These are phyloP conservation scores for Smittia aterrima DNA, from an alignment of 2,888 invertebrate genomes.

Conservation along the genomic window DNA sequence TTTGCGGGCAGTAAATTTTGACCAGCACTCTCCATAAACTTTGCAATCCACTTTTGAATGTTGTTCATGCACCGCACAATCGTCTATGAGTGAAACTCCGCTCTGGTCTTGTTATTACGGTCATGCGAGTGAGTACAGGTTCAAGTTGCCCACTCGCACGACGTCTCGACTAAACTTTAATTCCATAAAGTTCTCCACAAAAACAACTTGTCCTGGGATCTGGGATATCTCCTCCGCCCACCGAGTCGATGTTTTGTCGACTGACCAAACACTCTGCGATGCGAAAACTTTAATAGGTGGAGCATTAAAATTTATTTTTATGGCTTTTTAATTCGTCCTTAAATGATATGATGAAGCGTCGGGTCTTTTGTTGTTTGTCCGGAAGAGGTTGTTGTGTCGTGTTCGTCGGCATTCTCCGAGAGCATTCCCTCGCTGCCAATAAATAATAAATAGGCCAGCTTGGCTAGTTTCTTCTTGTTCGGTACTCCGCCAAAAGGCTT, in stretches of 20 bases:
- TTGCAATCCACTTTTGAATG: not conserved
- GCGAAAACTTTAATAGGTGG: not conserved
- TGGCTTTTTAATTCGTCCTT: conserved; percentile 37
- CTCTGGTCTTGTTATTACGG: conserved; percentile 21
- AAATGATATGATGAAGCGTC: conserved; percentile 23
- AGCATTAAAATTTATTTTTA: conserved; percentile 37
- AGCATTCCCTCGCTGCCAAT: conserved; percentile 33
- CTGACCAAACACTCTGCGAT: not conserved
- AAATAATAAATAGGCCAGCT: conserved; percentile 37
- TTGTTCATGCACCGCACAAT: not conserved
- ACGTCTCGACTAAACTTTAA: conserved; percentile 33
- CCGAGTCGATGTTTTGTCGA: not conserved
- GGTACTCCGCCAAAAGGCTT: not conserved
- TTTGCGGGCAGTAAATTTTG: not conserved
- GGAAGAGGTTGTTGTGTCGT: not conserved
- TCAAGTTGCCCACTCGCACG: not conserved
- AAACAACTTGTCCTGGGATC: not conserved
- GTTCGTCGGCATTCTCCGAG: not conserved
- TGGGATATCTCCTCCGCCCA: not conserved
- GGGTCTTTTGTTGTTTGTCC: not conserved
- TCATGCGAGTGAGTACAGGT: not conserved
- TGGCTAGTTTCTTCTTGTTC: not conserved
- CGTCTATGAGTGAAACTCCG: not conserved
- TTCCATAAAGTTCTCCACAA: conserved; percentile 10
- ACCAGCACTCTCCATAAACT: not conserved